phyloP scores from a whole-genome alignment of 2,888 invertebrate species.

The Andrena trimmerana region DNA sequence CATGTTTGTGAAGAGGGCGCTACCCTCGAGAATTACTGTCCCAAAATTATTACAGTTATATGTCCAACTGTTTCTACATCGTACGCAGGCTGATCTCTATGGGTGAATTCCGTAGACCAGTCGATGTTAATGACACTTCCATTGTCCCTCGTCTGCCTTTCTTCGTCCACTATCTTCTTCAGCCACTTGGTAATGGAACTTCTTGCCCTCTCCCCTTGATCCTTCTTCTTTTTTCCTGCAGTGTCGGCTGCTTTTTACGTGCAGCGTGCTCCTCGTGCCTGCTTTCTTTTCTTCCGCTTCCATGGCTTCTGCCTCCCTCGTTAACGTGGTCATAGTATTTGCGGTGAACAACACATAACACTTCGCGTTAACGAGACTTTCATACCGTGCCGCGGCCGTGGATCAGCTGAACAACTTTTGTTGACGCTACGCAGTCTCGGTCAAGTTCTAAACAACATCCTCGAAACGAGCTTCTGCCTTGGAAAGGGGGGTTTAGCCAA shows the following conservation, averaged over 20 bases:
- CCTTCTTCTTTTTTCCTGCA: background rate
- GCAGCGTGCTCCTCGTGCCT: background rate
- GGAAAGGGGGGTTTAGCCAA: background rate
- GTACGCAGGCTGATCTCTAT: background rate
- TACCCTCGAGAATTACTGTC: background rate
- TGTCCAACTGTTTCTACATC: background rate
- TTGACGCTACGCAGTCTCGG: conserved; percentile 25
- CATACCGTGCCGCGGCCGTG: conserved; percentile 19
- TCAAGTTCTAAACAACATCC: conserved; percentile 44
- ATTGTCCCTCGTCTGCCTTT: conserved; percentile 8
- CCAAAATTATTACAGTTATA: background rate
- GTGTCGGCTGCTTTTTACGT: background rate
- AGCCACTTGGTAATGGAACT: conserved; percentile 29
- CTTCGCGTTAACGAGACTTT: conserved; percentile 45
- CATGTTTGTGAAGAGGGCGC: background rate
- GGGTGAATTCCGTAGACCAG: background rate
- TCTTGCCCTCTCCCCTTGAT: conserved; percentile 14
- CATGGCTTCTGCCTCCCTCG: conserved; percentile 17
- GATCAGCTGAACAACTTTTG: conserved; percentile 42
- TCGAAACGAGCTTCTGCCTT: background rate
- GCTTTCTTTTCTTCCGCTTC: background rate
- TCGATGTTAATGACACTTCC: conserved; percentile 38
- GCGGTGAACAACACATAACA: conserved; percentile 17
- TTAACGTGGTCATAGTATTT: conserved; percentile 26
- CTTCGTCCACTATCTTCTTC: conserved; percentile 2